Percentiles rank a stretch among this genome's conserved stretches.
phyloP scores from a whole-genome alignment of 2,797 vertebrate genomes.

The Petrocephalus schoutedeni region DNA sequence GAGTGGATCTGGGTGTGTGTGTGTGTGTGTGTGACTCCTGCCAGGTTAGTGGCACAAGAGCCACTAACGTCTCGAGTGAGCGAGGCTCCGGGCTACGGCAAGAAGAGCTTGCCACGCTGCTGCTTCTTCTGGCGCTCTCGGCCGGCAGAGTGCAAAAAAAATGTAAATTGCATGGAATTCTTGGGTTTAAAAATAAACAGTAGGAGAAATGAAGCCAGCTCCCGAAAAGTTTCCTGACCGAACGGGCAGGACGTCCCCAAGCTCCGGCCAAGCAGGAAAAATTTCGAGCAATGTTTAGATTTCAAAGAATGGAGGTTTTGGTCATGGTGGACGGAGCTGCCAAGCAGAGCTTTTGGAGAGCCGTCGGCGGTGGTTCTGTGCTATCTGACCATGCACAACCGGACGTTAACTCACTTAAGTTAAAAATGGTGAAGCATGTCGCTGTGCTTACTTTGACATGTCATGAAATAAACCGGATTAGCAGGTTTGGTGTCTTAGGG shows the following conservation, averaged over 20 bases:
- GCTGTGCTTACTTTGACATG: not conserved
- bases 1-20: not conserved
- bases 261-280: slow-evolving; percentile 51
- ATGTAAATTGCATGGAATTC: slow-evolving; percentile 43
- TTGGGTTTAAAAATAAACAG: slow-evolving; percentile 69
- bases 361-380: not conserved
- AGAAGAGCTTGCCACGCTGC: slow-evolving; percentile 27
- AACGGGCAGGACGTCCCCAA: slow-evolving; percentile 52
- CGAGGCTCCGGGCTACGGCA: not conserved
- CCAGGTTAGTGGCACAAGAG: not conserved
- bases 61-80: not conserved
- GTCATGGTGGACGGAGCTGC: not conserved
- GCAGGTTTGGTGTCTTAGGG: not conserved
- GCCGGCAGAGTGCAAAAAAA: slow-evolving; percentile 27
- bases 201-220: slow-evolving; percentile 54
- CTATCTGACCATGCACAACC: not conserved
- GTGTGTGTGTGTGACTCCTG: not conserved
- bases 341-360: not conserved
- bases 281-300: slow-evolving; percentile 53
- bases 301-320: slow-evolving; percentile 37
- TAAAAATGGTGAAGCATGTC: not conserved
- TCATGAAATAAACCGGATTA: not conserved
- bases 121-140: slow-evolving; percentile 45
- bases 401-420: not conserved
- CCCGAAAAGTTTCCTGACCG: slow-evolving; percentile 50